phyloP scores from a whole-genome alignment of 2,113 vertebrate species.

The human region DNA sequence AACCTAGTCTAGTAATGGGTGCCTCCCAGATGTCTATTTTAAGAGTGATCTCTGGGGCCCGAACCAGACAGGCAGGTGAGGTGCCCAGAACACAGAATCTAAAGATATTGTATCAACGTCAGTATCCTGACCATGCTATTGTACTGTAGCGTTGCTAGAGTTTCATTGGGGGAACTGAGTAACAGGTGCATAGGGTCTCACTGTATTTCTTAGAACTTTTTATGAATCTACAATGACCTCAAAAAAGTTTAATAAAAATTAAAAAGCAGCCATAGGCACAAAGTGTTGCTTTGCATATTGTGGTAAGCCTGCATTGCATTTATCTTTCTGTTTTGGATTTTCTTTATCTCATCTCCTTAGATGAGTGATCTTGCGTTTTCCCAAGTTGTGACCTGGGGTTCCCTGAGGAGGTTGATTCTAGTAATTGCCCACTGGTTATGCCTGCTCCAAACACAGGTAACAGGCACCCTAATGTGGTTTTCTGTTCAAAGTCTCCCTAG shows the following conservation, averaged over 20 bases:
- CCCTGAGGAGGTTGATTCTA: neutral
- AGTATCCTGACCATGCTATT: rapidly evolving
- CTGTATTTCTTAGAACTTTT: neutral
- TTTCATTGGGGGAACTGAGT: neutral
- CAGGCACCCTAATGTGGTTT: neutral
- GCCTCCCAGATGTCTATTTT: neutral
- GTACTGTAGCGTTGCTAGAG: rapidly evolving
- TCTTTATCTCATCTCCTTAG: neutral
- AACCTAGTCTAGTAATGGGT: neutral
- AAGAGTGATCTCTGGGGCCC: neutral
- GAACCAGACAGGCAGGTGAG: too few relatives aligned
- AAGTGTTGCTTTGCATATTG: rapidly evolving
- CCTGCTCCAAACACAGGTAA: neutral
- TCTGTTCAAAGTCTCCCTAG: neutral
- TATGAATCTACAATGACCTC: neutral
- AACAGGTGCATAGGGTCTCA: neutral
- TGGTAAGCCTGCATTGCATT: neutral
- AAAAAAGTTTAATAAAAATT: too few relatives aligned
- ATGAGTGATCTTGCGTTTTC: neutral
- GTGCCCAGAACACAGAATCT: rapidly evolving
- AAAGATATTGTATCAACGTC: neutral
- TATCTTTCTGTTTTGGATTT: neutral
- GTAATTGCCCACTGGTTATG: rapidly evolving
- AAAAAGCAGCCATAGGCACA: neutral
- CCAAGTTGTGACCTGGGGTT: too few relatives aligned